A percentile compares a stretch with the other conserved stretches of the same genome.
These are phyloP conservation scores for Formica exsecta DNA, from an alignment of 1,140 invertebrate genomes.

Conservation along the genomic window DNA sequence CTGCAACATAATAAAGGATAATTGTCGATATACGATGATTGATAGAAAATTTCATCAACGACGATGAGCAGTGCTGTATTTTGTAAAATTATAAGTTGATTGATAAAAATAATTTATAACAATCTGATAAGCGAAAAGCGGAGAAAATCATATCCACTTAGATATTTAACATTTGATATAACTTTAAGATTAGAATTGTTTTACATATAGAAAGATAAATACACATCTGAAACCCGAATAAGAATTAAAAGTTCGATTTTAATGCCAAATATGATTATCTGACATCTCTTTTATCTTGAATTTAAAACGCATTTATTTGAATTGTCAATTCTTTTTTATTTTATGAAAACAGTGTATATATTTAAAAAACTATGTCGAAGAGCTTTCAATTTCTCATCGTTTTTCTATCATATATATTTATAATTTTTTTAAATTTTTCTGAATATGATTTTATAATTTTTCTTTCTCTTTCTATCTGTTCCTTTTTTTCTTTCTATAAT, in stretches of 20 bases:
- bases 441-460: too few species aligned
- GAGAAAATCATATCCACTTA: not conserved
- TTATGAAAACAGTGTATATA: not conserved
- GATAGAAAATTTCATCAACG: slow-evolving; percentile 18
- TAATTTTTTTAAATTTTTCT: too few species aligned
- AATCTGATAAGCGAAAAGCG: not conserved
- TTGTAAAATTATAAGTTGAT: slow-evolving; percentile 46
- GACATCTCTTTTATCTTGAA: too few species aligned
- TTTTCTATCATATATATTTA: not conserved
- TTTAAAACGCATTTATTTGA: too few species aligned
- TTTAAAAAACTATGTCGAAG: not conserved
- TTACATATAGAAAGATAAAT: too few species aligned
- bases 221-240: not conserved
- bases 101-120: slow-evolving; percentile 14
- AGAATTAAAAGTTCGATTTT: not conserved
- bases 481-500: not conserved
- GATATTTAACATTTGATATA: slow-evolving; percentile 21
- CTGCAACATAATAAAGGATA: slow-evolving; percentile 30
- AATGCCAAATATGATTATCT: too few species aligned
- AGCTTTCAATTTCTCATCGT: too few species aligned
- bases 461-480: too few species aligned
- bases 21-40: slow-evolving; percentile 18
- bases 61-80: not conserved
- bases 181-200: not conserved
- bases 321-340: not conserved